Conservation (phyloP, 2,797 vertebrate species). For the Enteromius anoplus region DNA sequence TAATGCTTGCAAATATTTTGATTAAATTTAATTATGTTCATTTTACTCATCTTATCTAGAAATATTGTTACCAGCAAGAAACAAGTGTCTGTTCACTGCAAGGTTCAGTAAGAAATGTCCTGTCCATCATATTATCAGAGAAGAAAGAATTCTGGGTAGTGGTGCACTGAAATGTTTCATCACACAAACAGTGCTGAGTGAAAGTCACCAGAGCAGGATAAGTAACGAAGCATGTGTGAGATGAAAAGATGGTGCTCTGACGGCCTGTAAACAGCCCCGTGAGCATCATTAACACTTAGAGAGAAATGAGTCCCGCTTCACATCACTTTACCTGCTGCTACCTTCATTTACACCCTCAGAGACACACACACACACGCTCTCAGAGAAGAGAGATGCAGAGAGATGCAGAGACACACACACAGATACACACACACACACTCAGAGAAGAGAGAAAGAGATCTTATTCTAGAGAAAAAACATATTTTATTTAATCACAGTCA, state of each 20-base stretch:
- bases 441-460: neutral
- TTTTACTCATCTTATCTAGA: neutral
- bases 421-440: too few species aligned
- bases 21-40: neutral
- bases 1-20: neutral
- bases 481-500: neutral
- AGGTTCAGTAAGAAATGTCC: neutral
- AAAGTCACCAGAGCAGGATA: conserved; percentile 16
- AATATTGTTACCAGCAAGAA: neutral
- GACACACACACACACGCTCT: too few species aligned
- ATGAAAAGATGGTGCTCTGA: conserved; percentile 14
- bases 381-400: too few species aligned
- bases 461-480: neutral
- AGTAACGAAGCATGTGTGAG: conserved; percentile 27
- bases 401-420: too few species aligned
- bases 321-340: conserved; percentile 63
- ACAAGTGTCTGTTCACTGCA: neutral
- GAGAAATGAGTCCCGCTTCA: conserved; percentile 53
- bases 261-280: conserved; percentile 48
- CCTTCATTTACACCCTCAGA: conserved; percentile 76
- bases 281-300: conserved; percentile 65
- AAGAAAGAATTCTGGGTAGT: conserved; percentile 3
- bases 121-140: neutral
- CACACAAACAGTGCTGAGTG: conserved; percentile 4
- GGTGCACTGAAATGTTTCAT: conserved; percentile 20